phyloP scores from a whole-genome alignment of 2,888 invertebrate genomes.

The Piscicola geometra region DNA sequence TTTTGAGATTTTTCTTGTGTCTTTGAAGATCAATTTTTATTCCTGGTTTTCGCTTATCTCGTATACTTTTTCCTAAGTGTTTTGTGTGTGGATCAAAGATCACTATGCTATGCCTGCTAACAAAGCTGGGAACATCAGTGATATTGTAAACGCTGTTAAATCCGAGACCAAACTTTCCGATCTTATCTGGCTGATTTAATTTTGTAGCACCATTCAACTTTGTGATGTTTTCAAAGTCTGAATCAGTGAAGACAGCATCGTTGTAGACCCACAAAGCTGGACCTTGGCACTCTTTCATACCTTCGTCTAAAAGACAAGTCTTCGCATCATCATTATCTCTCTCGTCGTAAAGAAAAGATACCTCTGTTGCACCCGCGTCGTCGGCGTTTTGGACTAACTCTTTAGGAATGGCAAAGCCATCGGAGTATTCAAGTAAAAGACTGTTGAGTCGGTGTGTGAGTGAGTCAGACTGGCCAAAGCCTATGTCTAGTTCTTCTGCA shows the following conservation, averaged over 20 bases:
- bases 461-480: conserved; percentile 49
- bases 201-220: conserved; percentile 52
- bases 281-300: conserved; percentile 50
- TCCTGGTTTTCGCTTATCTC: conserved; percentile 46
- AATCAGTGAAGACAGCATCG: conserved; percentile 48
- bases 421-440: conserved; percentile 46
- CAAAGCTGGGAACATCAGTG: conserved; percentile 52
- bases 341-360: conserved; percentile 49
- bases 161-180: conserved; percentile 52
- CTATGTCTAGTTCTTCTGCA: conserved; percentile 43
- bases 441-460: conserved; percentile 47
- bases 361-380: conserved; percentile 49
- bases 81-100: conserved; percentile 52
- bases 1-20: conserved; percentile 43
- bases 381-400: conserved; percentile 54
- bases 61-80: conserved; percentile 46
- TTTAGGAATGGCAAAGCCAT: conserved; percentile 51
- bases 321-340: conserved; percentile 46
- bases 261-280: conserved; percentile 52
- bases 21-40: conserved; percentile 45
- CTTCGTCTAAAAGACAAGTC: conserved; percentile 47
- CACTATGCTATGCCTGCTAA: conserved; percentile 49
- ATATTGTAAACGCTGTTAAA: conserved; percentile 54
- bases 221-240: conserved; percentile 50
- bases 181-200: conserved; percentile 47